Evolutionary conservation across 2,797 vertebrate genomes (phyloP).

Genomic region (Synaphobranchus kaupii): DNA sequence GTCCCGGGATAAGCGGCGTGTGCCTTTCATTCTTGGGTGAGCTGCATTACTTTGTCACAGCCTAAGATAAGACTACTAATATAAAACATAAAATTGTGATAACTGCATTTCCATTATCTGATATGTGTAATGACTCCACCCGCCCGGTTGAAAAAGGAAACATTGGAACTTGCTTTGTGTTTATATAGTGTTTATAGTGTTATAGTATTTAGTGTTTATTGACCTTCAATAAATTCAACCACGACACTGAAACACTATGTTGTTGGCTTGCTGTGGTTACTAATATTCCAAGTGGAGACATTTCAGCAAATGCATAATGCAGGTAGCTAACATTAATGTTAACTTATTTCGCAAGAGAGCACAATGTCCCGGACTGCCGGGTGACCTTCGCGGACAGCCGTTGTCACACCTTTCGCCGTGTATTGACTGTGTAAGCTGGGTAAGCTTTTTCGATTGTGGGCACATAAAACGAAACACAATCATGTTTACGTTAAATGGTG

Average conservation of each 20-base stretch:
- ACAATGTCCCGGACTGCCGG: neutral
- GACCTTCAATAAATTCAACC: conserved; percentile 25
- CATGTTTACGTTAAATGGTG: neutral
- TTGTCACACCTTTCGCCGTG: neutral
- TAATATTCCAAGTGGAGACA: neutral
- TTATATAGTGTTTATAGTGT: too few species aligned
- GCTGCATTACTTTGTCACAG: neutral
- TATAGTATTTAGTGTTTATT: conserved; percentile 22
- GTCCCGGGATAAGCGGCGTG: neutral
- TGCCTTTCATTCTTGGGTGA: neutral
- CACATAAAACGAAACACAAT: neutral
- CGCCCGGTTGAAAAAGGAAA: conserved; percentile 15
- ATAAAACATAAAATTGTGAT: conserved; percentile 1
- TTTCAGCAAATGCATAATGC: neutral
- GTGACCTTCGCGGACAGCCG: neutral
- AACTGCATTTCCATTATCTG: neutral
- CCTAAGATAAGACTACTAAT: neutral
- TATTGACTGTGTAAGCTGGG: neutral
- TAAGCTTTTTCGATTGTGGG: neutral
- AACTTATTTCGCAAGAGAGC: neutral
- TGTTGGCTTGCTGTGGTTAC: neutral
- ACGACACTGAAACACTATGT: neutral
- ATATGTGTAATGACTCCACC: neutral
- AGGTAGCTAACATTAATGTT: neutral
- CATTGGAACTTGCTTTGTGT: conserved; percentile 20